These are phyloP conservation scores for Channallabes apus DNA, from an alignment of 2,797 vertebrate genomes.

Conservation along the genomic window DNA sequence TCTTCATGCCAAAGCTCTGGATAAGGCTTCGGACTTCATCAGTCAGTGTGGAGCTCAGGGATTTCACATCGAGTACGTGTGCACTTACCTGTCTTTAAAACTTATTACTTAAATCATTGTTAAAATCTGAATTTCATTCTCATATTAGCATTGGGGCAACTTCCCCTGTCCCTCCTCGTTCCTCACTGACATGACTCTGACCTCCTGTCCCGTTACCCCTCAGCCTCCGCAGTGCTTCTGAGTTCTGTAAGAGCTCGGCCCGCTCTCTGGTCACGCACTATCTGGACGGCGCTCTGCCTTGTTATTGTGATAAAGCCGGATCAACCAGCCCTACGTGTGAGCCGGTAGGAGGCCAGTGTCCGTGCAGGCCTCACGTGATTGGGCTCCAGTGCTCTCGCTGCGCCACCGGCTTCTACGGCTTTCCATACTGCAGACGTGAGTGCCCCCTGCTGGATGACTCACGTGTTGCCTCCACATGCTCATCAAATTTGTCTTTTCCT, in stretches of 20 bases:
- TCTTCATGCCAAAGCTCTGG: constrained; percentile 78
- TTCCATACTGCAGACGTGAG: constrained; percentile 89
- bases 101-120: neutral
- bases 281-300: constrained; percentile 84
- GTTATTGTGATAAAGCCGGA: constrained; percentile 78
- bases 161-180: neutral
- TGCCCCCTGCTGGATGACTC: constrained; percentile 36
- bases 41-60: constrained; percentile 83
- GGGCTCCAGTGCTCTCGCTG: constrained; percentile 87
- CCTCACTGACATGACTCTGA: neutral
- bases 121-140: neutral
- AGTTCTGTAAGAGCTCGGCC: constrained; percentile 82
- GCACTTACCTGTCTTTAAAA: neutral
- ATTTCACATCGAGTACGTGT: constrained; percentile 86
- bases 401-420: constrained; percentile 84
- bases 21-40: constrained; percentile 86
- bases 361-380: constrained; percentile 78
- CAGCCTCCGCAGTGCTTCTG: constrained; percentile 76
- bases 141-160: neutral
- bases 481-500: neutral
- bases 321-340: constrained; percentile 71
- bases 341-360: constrained; percentile 85
- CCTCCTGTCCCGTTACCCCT: constrained; percentile 33
- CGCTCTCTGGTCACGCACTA: constrained; percentile 84
- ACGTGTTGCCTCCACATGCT: neutral